phyloP scores from a whole-genome alignment of 2,113 vertebrate species.

The Chlorocebus sabaeus region DNA sequence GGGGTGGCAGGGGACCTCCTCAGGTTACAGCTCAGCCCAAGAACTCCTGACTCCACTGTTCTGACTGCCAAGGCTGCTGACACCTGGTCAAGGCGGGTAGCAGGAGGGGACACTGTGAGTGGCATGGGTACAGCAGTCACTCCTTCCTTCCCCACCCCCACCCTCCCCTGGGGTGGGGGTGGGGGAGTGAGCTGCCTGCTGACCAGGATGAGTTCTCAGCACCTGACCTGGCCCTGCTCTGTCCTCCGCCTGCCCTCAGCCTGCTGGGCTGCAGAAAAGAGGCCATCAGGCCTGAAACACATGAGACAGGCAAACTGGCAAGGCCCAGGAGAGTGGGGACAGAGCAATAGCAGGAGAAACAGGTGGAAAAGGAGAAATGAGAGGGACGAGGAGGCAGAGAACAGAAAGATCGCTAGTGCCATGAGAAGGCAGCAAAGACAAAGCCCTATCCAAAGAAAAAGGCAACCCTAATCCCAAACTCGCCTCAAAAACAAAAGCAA shows the following conservation, averaged over 20 bases:
- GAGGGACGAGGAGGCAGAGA: not conserved
- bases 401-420: not conserved
- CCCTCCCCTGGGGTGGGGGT: not conserved
- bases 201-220: not conserved
- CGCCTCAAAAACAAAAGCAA: not conserved
- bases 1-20: not conserved
- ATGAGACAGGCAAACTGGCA: not conserved
- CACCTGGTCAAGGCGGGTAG: not conserved
- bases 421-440: not conserved
- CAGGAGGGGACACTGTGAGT: not conserved
- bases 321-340: not conserved
- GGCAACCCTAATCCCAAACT: not conserved
- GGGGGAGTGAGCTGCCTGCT: not conserved
- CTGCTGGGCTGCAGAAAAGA: not conserved
- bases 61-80: not conserved
- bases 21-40: slow-evolving; percentile 35
- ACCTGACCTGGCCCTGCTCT: not conserved
- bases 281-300: not conserved
- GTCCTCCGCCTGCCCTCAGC: not conserved
- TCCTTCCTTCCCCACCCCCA: not conserved
- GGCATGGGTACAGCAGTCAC: not conserved
- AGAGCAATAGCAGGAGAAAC: not conserved
- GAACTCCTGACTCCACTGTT: not conserved
- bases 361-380: not conserved
- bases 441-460: not conserved